These are phyloP conservation scores for Hydrotaea cyrtoneurina DNA, from an alignment of 2,888 invertebrate species.

Conservation along the genomic window DNA sequence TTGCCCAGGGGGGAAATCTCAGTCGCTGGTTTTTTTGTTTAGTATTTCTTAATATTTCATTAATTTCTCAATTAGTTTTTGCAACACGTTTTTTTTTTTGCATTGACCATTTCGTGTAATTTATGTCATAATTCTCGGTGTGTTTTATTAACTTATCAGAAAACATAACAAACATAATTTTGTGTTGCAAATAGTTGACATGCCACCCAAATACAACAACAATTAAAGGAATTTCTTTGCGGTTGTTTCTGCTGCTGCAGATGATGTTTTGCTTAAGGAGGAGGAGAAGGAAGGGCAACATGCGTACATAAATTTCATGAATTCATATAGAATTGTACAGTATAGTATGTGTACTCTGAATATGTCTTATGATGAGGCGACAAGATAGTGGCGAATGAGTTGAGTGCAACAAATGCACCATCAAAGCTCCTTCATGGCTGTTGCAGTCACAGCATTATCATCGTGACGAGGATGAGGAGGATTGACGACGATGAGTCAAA, in stretches of 20 bases:
- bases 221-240: constrained; percentile 63
- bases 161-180: constrained; percentile 33
- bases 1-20: neutral
- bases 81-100: neutral
- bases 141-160: constrained; percentile 66
- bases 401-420: constrained; percentile 16
- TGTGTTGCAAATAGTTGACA: constrained; percentile 66
- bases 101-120: constrained; percentile 23
- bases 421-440: neutral
- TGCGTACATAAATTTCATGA: constrained; percentile 35
- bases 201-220: constrained; percentile 65
- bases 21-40: too few relatives aligned
- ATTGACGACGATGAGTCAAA: constrained; percentile 12
- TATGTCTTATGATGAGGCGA: neutral
- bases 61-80: constrained; percentile 39
- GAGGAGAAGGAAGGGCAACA: neutral
- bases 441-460: neutral
- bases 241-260: constrained; percentile 14
- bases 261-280: neutral
- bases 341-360: neutral
- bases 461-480: neutral
- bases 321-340: constrained; percentile 36
- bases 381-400: neutral
- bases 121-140: constrained; percentile 51
- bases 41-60: neutral